Percentiles rank a stretch among this genome's conserved stretches.
These are phyloP conservation scores for Platycheirus rosarum DNA, from an alignment of 2,888 invertebrate genomes.

Conservation along the genomic window DNA sequence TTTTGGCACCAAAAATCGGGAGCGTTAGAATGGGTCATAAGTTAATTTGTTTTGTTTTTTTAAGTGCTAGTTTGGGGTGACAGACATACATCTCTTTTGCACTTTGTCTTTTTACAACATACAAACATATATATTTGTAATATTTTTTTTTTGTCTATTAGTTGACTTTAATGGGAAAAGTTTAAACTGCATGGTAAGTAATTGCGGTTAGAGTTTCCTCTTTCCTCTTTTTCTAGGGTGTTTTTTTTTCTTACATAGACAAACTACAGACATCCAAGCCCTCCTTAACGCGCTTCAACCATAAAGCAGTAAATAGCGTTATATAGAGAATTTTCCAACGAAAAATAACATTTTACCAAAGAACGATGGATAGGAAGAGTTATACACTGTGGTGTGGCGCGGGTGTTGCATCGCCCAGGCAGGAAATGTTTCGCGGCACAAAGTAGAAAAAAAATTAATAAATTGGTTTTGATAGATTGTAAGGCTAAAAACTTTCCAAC, in stretches of 20 bases:
- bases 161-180: slow-evolving; percentile 76
- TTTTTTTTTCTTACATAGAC: slow-evolving; percentile 10
- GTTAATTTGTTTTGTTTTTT: slow-evolving; percentile 50
- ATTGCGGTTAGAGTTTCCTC: slow-evolving; percentile 73
- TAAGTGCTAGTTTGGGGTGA: slow-evolving; percentile 61
- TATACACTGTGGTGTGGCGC: too few relatives aligned
- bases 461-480: slow-evolving; percentile 75
- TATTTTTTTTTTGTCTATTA: slow-evolving; percentile 72
- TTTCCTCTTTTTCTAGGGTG: slow-evolving; percentile 16
- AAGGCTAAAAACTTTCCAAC: slow-evolving; percentile 65
- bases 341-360: slow-evolving; percentile 43
- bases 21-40: slow-evolving; percentile 18
- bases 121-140: slow-evolving; percentile 23
- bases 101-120: slow-evolving; percentile 38
- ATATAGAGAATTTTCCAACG: slow-evolving; percentile 61
- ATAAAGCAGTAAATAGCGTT: slow-evolving; percentile 25
- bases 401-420: slow-evolving; percentile 59
- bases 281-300: not conserved
- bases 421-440: slow-evolving; percentile 73
- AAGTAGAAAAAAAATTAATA: slow-evolving; percentile 69
- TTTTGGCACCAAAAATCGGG: slow-evolving; percentile 33
- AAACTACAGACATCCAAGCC: slow-evolving; percentile 34
- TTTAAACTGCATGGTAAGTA: slow-evolving; percentile 75
- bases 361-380: not conserved
- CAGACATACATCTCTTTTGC: slow-evolving; percentile 62